Evolutionary conservation across 2,888 invertebrate species (phyloP).

Genomic region (Andrena trimmerana): DNA sequence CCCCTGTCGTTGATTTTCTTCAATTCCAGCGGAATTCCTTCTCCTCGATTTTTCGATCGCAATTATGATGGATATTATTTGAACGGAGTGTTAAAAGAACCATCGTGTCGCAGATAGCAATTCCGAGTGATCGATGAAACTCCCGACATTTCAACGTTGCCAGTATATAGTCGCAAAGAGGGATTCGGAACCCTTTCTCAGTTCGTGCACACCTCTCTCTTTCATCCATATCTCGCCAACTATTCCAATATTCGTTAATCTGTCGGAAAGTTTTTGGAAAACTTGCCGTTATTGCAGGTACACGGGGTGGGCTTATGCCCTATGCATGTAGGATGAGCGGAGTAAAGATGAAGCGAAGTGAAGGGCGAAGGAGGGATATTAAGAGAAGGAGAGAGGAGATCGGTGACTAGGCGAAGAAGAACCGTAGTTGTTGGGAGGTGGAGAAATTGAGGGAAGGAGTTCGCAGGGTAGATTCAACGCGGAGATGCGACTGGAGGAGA

Average conservation of each 20-base stretch:
- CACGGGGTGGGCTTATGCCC: constrained; percentile 65
- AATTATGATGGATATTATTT: background rate
- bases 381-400: constrained; percentile 39
- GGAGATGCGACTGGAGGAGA: constrained; percentile 45
- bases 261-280: constrained; percentile 80
- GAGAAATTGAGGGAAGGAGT: constrained; percentile 39
- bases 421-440: constrained; percentile 41
- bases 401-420: constrained; percentile 32
- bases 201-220: constrained; percentile 26
- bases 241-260: constrained; percentile 84
- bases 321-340: constrained; percentile 54
- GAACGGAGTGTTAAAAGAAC: background rate
- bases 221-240: constrained; percentile 78
- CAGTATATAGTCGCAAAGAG: constrained; percentile 27
- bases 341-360: constrained; percentile 9
- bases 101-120: constrained; percentile 33
- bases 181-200: background rate
- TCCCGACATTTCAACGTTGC: constrained; percentile 62
- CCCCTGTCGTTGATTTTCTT: background rate
- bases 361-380: constrained; percentile 38
- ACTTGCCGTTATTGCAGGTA: constrained; percentile 81
- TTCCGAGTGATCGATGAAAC: constrained; percentile 57
- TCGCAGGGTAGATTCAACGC: constrained; percentile 47
- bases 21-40: background rate
- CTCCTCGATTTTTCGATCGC: background rate